Evolutionary conservation across 2,888 invertebrate genomes (phyloP), one percentile per base, ranked within the genome.

Genomic region (Dryocosmus kuriphilus): DNA sequence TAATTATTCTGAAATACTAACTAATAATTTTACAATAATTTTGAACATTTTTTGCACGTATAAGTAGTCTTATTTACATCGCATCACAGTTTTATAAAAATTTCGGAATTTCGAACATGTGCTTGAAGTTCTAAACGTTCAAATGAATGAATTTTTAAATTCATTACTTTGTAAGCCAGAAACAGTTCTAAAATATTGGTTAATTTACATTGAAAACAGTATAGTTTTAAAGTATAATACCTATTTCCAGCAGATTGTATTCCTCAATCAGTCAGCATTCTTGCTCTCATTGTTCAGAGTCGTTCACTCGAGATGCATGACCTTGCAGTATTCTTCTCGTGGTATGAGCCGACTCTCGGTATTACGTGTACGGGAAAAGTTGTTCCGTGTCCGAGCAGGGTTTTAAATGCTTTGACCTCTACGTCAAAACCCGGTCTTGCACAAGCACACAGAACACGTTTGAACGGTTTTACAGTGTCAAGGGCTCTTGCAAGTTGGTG

Each of bases 371-470:
- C 51, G 60, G 75, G 14, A 61, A 57, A 41, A 46, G 62, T 57
- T 22, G 27, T 63, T 63, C 57, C 63, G 38, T 51, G 41, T 30
- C 35, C 19, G 57, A 51, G 77, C 75, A 60, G 65, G 27, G 27
- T 46, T 41, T 41, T 71, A n/a, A 35, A 57, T 38, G 63, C 79
- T 80, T 80, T 84, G 87, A 86, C 85, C 85, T 86, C 86, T 86
- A 84, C 87, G 83, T 87, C 86, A 83, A 83, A 87, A 86, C n/a
- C 86, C 84, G 81, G 85, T 85, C 84, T 46, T 76, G 74, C 74
- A 79, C 77, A 77, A 79, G 75, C 71, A 77, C 27, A 77, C 84
- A 80, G 51, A 82, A 81, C 81, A 78, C 74, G 83, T 80, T 65
- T 75, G 84, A 83, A 82, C 80, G 77, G 82, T 84, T 86, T 80